These are phyloP conservation scores for Pelodytes ibericus DNA, from an alignment of 2,797 vertebrate species.

Conservation along the genomic window DNA sequence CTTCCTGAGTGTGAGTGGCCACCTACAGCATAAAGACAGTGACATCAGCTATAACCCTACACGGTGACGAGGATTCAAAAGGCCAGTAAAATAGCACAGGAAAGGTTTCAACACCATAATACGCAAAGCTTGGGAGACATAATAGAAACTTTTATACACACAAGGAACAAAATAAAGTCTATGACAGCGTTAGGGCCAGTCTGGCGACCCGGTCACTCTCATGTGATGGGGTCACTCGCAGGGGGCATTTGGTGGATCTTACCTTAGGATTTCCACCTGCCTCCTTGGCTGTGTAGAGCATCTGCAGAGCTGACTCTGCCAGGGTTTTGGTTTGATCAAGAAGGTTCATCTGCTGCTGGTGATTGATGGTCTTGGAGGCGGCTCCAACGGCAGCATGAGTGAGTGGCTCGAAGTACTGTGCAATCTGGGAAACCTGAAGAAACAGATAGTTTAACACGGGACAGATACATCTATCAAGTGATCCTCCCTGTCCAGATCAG, in stretches of 20 bases:
- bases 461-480: neutral
- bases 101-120: too few species aligned
- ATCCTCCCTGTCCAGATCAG: neutral
- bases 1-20: slow-evolving; percentile 94
- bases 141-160: too few species aligned
- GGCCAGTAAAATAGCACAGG: too few species aligned
- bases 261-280: slow-evolving; percentile 96
- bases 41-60: neutral
- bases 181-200: too few species aligned
- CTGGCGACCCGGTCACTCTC: too few species aligned
- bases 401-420: slow-evolving; percentile 94
- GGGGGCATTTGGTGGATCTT: too few species aligned
- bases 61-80: too few species aligned
- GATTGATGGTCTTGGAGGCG: slow-evolving; percentile 92
- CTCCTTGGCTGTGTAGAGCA: slow-evolving; percentile 96
- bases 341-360: slow-evolving; percentile 98
- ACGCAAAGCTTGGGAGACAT: too few species aligned
- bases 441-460: neutral
- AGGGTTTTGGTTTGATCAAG: slow-evolving; percentile 96
- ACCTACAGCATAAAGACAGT: slow-evolving; percentile 62
- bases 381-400: slow-evolving; percentile 90
- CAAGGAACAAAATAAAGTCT: too few species aligned
- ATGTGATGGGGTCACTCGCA: too few species aligned
- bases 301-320: slow-evolving; percentile 92
- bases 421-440: slow-evolving; percentile 94